These are phyloP conservation scores for Chlorops oryzae DNA, from an alignment of 1,140 invertebrate genomes.

Conservation along the genomic window DNA sequence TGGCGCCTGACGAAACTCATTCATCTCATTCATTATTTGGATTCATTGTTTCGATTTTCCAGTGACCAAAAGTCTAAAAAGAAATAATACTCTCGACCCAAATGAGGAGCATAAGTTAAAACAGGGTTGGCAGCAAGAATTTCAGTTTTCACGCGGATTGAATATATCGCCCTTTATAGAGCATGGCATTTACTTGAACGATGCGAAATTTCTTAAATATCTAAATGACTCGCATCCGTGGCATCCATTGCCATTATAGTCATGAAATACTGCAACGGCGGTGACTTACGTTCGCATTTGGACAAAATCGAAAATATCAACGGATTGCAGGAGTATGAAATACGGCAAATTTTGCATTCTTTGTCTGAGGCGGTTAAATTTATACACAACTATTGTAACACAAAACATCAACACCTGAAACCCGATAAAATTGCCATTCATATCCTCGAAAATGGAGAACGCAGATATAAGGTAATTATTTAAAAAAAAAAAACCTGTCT, in stretches of 20 bases:
- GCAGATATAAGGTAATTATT: neutral
- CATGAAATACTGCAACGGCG: conserved; percentile 83
- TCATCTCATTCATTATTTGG: too few relatives aligned
- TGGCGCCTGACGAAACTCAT: too few relatives aligned
- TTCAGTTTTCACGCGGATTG: conserved; percentile 16
- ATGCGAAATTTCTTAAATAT: conserved; percentile 46
- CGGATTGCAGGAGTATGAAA: conserved; percentile 29
- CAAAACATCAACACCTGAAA: conserved; percentile 84
- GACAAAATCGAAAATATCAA: conserved; percentile 26
- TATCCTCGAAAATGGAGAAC: too few relatives aligned
- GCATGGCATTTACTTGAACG: conserved; percentile 20
- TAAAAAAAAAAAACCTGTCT: too few relatives aligned
- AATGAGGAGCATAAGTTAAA: conserved; percentile 33
- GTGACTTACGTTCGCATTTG: conserved; percentile 57
- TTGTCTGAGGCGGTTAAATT: conserved; percentile 65
- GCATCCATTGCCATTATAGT: conserved; percentile 61
- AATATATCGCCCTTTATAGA: conserved; percentile 20
- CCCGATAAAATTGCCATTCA: conserved; percentile 83
- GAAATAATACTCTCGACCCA: conserved; percentile 12
- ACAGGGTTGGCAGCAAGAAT: conserved; percentile 33
- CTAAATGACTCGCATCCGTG: conserved; percentile 39
- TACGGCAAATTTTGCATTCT: conserved; percentile 24
- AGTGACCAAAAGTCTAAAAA: conserved; percentile 35
- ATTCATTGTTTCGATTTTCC: neutral
- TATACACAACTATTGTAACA: conserved; percentile 62